Base-by-base conservation (phyloP, 2,888 invertebrate genomes). In the Latheticus oryzae region DNA sequence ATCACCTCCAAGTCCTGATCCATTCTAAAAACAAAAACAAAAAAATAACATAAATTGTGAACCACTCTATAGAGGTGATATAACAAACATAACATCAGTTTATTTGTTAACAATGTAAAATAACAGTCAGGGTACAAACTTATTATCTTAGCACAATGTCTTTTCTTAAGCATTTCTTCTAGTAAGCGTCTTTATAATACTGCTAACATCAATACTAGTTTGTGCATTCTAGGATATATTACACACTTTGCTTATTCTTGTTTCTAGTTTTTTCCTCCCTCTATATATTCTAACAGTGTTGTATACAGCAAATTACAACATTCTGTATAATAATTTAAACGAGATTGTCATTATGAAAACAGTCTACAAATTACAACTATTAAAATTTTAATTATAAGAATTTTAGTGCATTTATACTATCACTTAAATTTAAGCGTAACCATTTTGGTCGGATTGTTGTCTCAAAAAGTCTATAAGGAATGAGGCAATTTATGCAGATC, bases 21-120 rank as follows among this genome's bases (percentile, higher is more conserved):
- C 92, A 87, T 91, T 93, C 93, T 93, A 88, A 89, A 86, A 80
- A 68, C 56, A 69, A 84, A 85, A 83, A 83, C 81, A 80, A 21
- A 43, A n/a, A 45, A 30, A 9, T 78, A 79, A 79, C 76, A 78
- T 73, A 70, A 78, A 79, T 81, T 83, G 81, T 81, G 78, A 82
- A 78, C 69, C 68, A 78, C 62, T 78, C 80, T 80, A 69, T 68
- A 63, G 43, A 61, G 56, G 63, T 68, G 70, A 63, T n/a, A n/a
- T 61, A 62, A 58, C 64, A 65, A 60, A 17, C 42, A 59, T 61
- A 61, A 66, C 56, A 65, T 60, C 60, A 56, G 23, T 70, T 68
- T 71, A 67, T 71, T 62, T 32, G 40, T 58, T 59, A 57, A 51
- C 53, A 56, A 54, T 57, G 47, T 58, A 54, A 56, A 53, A 58